Evolutionary conservation across 2,888 invertebrate genomes (phyloP).

Genomic region (Cephonodes hylas): DNA sequence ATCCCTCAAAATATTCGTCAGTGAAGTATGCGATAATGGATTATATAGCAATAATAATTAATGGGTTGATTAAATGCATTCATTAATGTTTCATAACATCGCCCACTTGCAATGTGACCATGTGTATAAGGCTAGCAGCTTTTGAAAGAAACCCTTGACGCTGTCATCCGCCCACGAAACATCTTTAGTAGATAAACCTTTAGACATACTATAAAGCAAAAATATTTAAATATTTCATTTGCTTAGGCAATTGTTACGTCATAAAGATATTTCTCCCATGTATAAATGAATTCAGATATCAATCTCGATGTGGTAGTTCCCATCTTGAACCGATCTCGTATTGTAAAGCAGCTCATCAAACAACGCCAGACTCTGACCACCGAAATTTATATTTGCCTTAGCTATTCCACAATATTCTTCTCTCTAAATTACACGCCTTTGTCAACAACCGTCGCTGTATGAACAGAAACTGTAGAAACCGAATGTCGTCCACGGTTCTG

Average conservation of each 20-base stretch:
- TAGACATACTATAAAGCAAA: neutral
- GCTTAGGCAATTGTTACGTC: too few relatives aligned
- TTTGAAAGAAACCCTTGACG: neutral
- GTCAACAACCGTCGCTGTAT: neutral
- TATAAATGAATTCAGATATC: too few relatives aligned
- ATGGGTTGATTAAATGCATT: too few relatives aligned
- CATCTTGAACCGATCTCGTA: too few relatives aligned
- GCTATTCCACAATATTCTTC: neutral
- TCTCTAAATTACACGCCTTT: neutral
- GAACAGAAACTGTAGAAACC: neutral
- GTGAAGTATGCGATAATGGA: too few relatives aligned
- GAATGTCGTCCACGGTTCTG: constrained; percentile 7
- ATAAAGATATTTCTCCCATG: too few relatives aligned
- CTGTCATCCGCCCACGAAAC: neutral
- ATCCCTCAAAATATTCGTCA: too few relatives aligned
- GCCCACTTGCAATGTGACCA: neutral
- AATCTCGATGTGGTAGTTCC: too few relatives aligned
- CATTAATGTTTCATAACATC: neutral
- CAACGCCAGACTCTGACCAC: neutral
- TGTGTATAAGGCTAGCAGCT: neutral
- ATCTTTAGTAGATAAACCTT: neutral
- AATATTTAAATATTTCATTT: too few relatives aligned
- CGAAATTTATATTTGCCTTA: neutral
- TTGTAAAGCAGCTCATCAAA: neutral
- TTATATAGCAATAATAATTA: too few relatives aligned